Conservation (phyloP, 2,797 vertebrate species). For the Cetoscarus ocellatus region DNA sequence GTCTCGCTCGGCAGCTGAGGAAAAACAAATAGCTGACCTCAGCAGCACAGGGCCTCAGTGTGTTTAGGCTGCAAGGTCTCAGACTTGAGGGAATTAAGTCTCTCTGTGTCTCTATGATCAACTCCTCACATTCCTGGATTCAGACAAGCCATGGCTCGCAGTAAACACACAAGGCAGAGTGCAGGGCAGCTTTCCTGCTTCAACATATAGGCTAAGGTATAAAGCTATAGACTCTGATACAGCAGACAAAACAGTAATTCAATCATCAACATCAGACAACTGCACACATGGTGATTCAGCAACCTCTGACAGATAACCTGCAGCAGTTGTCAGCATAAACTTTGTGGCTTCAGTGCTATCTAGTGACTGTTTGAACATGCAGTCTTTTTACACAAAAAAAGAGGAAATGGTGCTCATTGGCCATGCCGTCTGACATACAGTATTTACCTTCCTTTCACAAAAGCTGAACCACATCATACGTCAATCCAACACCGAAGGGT, state of each 20-base stretch:
- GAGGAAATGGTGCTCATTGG: constrained; percentile 24
- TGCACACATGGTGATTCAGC: no score
- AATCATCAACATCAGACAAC: no score
- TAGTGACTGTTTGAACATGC: neutral
- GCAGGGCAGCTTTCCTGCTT: constrained; percentile 54
- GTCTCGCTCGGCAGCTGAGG: constrained; percentile 76
- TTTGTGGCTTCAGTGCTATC: neutral
- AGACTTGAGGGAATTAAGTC: constrained; percentile 76
- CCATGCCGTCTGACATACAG: constrained; percentile 18
- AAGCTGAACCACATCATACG: constrained; percentile 24
- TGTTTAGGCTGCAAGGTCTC: constrained; percentile 75
- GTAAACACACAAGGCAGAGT: constrained; percentile 63
- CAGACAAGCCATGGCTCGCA: constrained; percentile 74
- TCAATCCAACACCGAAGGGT: constrained; percentile 24
- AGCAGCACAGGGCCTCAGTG: constrained; percentile 82
- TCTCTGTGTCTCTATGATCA: constrained; percentile 71
- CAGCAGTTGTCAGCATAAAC: constrained; percentile 10
- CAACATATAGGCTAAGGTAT: constrained; percentile 53
- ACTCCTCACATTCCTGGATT: constrained; percentile 77
- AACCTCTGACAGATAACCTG: no score
- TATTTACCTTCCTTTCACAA: constrained; percentile 23
- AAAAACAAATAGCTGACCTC: constrained; percentile 81
- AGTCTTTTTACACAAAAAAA: constrained; percentile 20
- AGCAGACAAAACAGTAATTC: constrained; percentile 19
- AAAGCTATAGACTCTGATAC: neutral